A percentile compares a stretch with the other conserved stretches of the same genome.
Conservation (phyloP, 2,888 invertebrate genomes). For the Orgyia antiqua region DNA sequence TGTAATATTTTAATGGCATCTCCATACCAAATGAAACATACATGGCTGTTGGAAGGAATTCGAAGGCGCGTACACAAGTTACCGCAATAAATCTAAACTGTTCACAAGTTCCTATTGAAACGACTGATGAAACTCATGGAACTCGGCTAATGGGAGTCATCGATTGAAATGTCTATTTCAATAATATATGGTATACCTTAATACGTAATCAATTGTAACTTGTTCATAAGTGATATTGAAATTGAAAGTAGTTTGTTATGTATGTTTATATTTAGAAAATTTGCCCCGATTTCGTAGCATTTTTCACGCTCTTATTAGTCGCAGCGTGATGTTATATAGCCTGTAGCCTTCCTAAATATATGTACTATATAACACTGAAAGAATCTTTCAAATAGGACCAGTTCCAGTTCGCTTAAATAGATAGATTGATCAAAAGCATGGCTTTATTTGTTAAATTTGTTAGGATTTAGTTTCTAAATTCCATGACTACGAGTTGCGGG, state of each 20-base stretch:
- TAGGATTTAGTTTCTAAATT: too few species aligned
- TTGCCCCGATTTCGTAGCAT: too few species aligned
- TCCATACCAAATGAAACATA: conserved; percentile 6
- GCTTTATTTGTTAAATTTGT: too few species aligned
- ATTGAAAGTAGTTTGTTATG: neutral
- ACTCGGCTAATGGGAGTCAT: conserved; percentile 39
- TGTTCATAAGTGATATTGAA: conserved; percentile 11
- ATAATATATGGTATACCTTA: conserved; percentile 26
- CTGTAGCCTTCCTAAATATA: too few species aligned
- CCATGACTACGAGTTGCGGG: too few species aligned
- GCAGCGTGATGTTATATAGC: too few species aligned
- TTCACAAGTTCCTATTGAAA: conserved; percentile 21
- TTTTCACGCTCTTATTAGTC: too few species aligned
- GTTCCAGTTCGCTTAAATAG: too few species aligned
- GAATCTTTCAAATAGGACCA: too few species aligned
- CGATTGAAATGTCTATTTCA: conserved; percentile 34
- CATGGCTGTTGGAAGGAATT: conserved; percentile 8
- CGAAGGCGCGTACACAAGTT: conserved; percentile 33
- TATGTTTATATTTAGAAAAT: too few species aligned
- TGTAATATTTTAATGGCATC: neutral
- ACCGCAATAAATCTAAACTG: conserved; percentile 41
- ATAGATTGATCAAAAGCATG: too few species aligned
- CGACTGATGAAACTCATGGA: conserved; percentile 28
- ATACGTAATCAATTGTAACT: conserved; percentile 10
- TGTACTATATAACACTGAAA: too few species aligned